Evolutionary conservation across 2,113 vertebrate species (phyloP).

Genomic region (Psittacara wagleri): DNA sequence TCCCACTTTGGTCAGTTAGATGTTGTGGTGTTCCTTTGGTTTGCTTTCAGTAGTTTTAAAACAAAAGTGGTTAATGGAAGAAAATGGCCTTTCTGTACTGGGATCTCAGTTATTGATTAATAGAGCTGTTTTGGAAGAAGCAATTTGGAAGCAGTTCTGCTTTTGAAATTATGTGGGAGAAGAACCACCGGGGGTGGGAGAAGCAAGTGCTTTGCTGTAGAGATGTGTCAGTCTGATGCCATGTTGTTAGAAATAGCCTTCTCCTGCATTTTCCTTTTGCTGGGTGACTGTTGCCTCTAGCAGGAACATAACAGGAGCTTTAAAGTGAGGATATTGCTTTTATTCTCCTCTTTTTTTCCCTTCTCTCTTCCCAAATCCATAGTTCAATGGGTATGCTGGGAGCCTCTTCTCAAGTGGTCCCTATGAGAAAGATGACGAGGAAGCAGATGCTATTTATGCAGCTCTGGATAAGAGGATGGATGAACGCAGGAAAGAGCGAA

Average conservation of each 20-base stretch:
- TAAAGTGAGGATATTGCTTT: background rate
- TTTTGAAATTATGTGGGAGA: background rate
- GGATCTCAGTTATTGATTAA: background rate
- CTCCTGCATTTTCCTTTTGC: background rate
- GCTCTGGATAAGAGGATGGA: constrained; percentile 98
- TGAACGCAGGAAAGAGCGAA: constrained; percentile 94
- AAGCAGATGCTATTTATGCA: constrained; percentile 96
- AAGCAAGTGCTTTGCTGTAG: background rate
- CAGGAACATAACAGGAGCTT: background rate
- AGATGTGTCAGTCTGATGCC: background rate
- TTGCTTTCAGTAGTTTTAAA: background rate
- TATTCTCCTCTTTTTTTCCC: fast-evolving
- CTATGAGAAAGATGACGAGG: constrained; percentile 97
- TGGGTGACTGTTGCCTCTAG: background rate
- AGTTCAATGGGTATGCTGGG: constrained; percentile 98
- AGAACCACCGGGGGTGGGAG: background rate
- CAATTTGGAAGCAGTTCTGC: background rate
- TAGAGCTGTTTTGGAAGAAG: background rate
- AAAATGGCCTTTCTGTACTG: background rate
- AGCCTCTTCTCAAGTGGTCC: constrained; percentile 97
- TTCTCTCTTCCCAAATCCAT: background rate
- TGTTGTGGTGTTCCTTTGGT: background rate
- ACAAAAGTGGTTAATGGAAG: background rate
- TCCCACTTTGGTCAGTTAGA: background rate
- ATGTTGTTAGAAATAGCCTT: background rate